Percentiles rank a stretch among this genome's conserved stretches.
phyloP scores from a whole-genome alignment of 1,140 invertebrate species.

The Adoxophyes honmai region DNA sequence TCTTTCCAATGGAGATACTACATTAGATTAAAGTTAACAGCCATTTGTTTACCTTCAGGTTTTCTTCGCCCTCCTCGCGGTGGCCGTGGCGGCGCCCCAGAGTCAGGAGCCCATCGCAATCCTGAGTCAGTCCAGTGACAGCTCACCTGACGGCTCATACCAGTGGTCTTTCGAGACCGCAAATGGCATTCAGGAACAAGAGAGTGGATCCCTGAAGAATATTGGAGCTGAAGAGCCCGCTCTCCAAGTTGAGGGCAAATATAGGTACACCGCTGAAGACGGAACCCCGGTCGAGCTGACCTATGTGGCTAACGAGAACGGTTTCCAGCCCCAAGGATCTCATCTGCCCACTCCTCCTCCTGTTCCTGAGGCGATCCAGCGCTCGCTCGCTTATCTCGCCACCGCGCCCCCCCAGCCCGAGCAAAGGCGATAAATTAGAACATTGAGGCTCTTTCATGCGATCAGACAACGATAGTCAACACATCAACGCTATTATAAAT shows the following conservation, averaged over 20 bases:
- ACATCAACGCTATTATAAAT: too few species aligned
- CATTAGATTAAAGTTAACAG: conserved; percentile 2
- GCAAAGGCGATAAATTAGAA: neutral
- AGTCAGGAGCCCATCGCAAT: conserved; percentile 78
- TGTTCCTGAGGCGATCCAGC: conserved; percentile 80
- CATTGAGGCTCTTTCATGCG: neutral
- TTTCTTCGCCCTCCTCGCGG: conserved; percentile 57
- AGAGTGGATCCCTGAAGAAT: conserved; percentile 75
- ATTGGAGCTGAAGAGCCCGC: conserved; percentile 70
- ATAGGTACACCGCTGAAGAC: conserved; percentile 81
- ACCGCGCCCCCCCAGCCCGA: conserved; percentile 57
- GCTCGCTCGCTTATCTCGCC: conserved; percentile 75
- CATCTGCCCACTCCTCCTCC: conserved; percentile 83
- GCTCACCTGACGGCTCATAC: conserved; percentile 83
- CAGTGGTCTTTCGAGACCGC: conserved; percentile 79
- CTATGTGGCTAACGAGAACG: conserved; percentile 81
- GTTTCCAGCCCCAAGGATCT: conserved; percentile 78
- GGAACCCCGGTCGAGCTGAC: conserved; percentile 78
- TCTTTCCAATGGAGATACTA: too few species aligned
- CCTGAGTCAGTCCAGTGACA: conserved; percentile 78
- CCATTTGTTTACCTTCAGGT: conserved; percentile 50
- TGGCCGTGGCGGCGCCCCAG: conserved; percentile 71
- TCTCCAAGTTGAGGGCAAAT: conserved; percentile 75
- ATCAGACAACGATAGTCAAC: neutral
- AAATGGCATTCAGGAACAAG: conserved; percentile 78